These are phyloP conservation scores for Brachionichthys hirsutus DNA, from an alignment of 2,113 vertebrate species.

Conservation along the genomic window DNA sequence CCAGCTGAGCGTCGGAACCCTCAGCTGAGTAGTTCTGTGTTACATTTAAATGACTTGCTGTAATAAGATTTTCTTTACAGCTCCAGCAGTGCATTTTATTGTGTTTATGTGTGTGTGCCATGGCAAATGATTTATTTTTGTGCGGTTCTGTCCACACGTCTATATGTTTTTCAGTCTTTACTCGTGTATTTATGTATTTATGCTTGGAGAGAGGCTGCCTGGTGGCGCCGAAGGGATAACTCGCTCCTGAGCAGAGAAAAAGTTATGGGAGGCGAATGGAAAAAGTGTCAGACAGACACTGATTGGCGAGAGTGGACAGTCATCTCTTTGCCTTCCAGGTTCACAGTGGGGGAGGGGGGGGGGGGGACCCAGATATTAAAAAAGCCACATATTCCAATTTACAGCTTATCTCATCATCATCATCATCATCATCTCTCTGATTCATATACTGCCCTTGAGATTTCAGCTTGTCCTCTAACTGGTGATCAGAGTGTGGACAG, in stretches of 20 bases:
- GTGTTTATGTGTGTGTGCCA: slow-evolving; percentile 13
- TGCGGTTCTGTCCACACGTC: slow-evolving; percentile 27
- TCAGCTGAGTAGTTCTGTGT: slow-evolving; percentile 24
- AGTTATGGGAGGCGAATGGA: slow-evolving; percentile 54
- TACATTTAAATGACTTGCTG: slow-evolving; percentile 59
- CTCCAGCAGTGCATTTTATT: slow-evolving; percentile 24
- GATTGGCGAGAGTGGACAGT: slow-evolving; percentile 47
- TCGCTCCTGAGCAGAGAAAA: slow-evolving; percentile 51
- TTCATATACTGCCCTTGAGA: slow-evolving; percentile 50
- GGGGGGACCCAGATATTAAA: slow-evolving; percentile 34
- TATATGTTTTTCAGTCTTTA: slow-evolving; percentile 27
- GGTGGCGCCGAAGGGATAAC: slow-evolving; percentile 56
- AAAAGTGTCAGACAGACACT: slow-evolving; percentile 34
- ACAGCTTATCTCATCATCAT: slow-evolving; percentile 57
- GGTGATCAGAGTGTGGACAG: slow-evolving; percentile 49
- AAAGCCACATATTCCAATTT: slow-evolving; percentile 46
- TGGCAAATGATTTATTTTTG: slow-evolving; percentile 3
- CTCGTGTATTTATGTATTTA: slow-evolving; percentile 60
- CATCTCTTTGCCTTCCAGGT: slow-evolving; percentile 38
- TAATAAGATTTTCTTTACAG: slow-evolving; percentile 30
- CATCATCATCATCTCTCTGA: slow-evolving; percentile 25
- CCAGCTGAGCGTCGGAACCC: slow-evolving; percentile 33
- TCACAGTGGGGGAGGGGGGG: slow-evolving; percentile 4
- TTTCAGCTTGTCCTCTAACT: slow-evolving; percentile 43
- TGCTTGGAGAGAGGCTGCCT: slow-evolving; percentile 42